These are phyloP conservation scores for Vulpes vulpes DNA, from an alignment of 2,113 vertebrate genomes.

Conservation along the genomic window DNA sequence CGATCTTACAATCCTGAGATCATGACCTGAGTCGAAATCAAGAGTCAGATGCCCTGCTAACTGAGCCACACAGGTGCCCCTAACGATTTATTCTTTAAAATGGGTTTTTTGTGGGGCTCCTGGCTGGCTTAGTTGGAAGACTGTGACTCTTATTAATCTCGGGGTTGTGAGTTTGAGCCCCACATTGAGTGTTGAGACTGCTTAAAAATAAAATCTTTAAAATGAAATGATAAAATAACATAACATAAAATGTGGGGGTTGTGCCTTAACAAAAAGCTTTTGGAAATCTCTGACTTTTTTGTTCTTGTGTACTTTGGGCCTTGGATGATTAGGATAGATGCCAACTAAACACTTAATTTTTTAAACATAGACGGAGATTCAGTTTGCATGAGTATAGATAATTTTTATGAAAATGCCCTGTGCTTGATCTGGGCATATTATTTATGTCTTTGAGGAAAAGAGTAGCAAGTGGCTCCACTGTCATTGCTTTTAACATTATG, in stretches of 20 bases:
- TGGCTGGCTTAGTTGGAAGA: neutral
- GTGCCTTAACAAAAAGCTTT: neutral
- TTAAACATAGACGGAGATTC: neutral
- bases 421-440: neutral
- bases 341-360: neutral
- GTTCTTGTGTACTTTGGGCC: neutral
- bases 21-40: neutral
- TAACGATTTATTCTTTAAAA: neutral
- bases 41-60: neutral
- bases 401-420: neutral
- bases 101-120: neutral
- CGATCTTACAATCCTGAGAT: neutral
- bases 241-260: neutral
- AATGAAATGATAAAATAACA: neutral
- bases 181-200: neutral
- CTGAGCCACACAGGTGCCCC: neutral
- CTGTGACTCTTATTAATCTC: neutral
- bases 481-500: conserved; percentile 38
- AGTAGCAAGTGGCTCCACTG: neutral
- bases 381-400: neutral
- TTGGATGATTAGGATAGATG: neutral
- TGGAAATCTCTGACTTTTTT: neutral
- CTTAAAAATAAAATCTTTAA: neutral
- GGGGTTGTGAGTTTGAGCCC: neutral
- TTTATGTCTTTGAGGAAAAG: conserved; percentile 34